Evolutionary conservation across 2,797 vertebrate genomes (phyloP).

Genomic region (Argentina silus): DNA sequence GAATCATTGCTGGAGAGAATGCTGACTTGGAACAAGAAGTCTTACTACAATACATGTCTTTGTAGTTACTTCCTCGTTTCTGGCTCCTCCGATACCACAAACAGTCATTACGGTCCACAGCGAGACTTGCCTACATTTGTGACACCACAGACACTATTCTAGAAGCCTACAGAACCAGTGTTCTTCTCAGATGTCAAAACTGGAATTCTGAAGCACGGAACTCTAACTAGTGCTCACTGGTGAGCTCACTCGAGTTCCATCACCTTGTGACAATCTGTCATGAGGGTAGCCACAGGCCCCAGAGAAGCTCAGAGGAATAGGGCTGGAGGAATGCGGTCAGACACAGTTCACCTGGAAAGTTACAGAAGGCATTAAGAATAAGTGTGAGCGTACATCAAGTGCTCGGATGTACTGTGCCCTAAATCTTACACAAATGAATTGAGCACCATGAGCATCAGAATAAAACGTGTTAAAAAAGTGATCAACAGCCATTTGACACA

Average conservation of each 20-base stretch:
- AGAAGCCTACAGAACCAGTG: slow-evolving; percentile 1
- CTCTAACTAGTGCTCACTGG: slow-evolving; percentile 59
- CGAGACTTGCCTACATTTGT: neutral
- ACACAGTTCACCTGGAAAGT: slow-evolving; percentile 66
- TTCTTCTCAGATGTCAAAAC: slow-evolving; percentile 57
- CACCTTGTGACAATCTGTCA: slow-evolving; percentile 71
- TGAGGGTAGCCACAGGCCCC: slow-evolving; percentile 54
- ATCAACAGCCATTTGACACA: too few relatives aligned
- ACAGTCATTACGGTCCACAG: too few relatives aligned
- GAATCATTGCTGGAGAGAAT: too few relatives aligned
- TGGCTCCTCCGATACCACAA: neutral
- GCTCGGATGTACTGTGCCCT: neutral
- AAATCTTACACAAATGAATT: neutral
- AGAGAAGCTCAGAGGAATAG: slow-evolving; percentile 38
- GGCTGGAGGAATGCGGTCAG: slow-evolving; percentile 54
- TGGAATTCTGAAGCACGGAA: slow-evolving; percentile 55
- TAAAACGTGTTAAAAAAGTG: neutral
- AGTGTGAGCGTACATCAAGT: slow-evolving; percentile 29
- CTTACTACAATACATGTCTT: neutral
- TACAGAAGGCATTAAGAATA: slow-evolving; percentile 46
- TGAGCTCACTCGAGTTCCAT: slow-evolving; percentile 66
- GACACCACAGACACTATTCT: slow-evolving; percentile 1
- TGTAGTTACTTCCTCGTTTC: neutral
- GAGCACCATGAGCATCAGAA: neutral
- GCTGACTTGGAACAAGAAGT: neutral